Evolutionary conservation across 2,888 invertebrate species (phyloP).

Genomic region (Cephalotes varians): DNA sequence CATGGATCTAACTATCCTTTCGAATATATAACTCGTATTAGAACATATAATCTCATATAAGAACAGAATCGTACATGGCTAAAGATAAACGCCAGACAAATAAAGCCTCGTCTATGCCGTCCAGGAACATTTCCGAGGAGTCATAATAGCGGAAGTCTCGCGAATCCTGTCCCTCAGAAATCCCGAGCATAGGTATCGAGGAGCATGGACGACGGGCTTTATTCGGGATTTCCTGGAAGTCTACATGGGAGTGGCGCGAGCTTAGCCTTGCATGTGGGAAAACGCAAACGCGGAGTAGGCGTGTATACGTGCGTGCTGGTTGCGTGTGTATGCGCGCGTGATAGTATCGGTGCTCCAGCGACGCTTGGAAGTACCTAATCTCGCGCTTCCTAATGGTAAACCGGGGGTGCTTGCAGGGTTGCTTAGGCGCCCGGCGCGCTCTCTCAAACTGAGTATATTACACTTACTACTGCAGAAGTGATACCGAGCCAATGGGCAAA

Average conservation of each 20-base stretch:
- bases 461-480: slow-evolving; percentile 81
- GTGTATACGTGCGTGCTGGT: neutral
- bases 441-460: slow-evolving; percentile 78
- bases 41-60: neutral
- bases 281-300: slow-evolving; percentile 16
- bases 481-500: slow-evolving; percentile 85
- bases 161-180: slow-evolving; percentile 48
- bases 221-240: slow-evolving; percentile 67
- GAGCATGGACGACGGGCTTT: slow-evolving; percentile 51
- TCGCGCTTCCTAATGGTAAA: slow-evolving; percentile 81
- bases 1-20: neutral
- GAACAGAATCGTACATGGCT: neutral
- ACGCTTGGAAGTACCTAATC: slow-evolving; percentile 76
- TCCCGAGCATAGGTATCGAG: slow-evolving; percentile 45
- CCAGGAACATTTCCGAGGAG: slow-evolving; percentile 20
- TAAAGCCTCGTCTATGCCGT: neutral
- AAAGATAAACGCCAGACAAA: slow-evolving; percentile 21
- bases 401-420: slow-evolving; percentile 76
- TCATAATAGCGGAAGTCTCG: slow-evolving; percentile 45
- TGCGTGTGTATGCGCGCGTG: slow-evolving; percentile 26
- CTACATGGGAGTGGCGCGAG: slow-evolving; percentile 16
- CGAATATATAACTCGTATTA: neutral
- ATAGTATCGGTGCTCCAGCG: slow-evolving; percentile 59
- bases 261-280: slow-evolving; percentile 24
- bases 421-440: slow-evolving; percentile 62